Base-by-base conservation (phyloP, 1,140 invertebrate species). In the Apocrypta bakeri region DNA sequence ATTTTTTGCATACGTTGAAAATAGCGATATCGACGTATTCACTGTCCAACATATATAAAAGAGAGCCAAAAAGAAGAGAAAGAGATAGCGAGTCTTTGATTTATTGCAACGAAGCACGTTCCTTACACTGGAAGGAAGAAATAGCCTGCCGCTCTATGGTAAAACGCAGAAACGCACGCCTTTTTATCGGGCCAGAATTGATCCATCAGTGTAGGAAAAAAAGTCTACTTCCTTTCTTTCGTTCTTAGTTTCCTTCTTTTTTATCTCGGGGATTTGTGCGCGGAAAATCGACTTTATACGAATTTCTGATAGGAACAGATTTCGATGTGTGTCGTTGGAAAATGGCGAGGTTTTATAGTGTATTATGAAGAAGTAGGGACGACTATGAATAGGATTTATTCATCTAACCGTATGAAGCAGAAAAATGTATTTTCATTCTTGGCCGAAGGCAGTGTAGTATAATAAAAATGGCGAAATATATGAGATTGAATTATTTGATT, bases 111-210 rank as follows among this genome's bases (percentile, higher is more conserved):
- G 72, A 56, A 42, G 42, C 72, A 74, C 42, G 42, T 73, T 73
- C 71, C 71, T 73, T 73, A 33, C 71, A n/a, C 21, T 31, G n/a
- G 61, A 77, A 77, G 61, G 29, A 77, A 77, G 74, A 77, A 77
- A 77, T 66, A 77, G n/a, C n/a, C 27, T 33, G 72, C 25, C 42
- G 24, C 56, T 74, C 21, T 74, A 40, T 42, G 69, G 37, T 7
- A 72, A 72, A 72, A 40, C 21, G 24, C 33, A 37, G 33, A 9
- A 2, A n/a, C n/a, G 69, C 21, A 4, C 37, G 33, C 33, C 17
- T 77, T 77, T 77, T 77, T 77, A 77, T 77, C 61, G 74, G 2
- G 27, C 17, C 74, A 29, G 61, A 77, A 77, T 77, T 77, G 61
- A 77, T 64, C 74, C 74, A 77, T 77, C 56, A 40, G 29, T 61